A percentile compares a stretch with the other conserved stretches of the same genome.
phyloP scores from a whole-genome alignment of 2,113 vertebrate genomes.

The Equus przewalskii region DNA sequence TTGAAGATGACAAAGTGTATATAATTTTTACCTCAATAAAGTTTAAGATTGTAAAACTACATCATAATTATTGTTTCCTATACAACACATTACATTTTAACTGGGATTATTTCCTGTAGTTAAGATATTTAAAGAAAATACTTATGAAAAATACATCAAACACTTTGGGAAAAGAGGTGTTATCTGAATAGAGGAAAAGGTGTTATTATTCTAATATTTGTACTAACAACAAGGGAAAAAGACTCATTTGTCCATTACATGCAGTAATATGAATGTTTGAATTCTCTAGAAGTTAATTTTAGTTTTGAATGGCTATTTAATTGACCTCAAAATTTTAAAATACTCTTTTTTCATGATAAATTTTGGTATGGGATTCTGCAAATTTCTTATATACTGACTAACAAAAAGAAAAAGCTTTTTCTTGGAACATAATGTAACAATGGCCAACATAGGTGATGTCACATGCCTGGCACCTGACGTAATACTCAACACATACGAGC shows the following conservation, averaged over 20 bases:
- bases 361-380: not conserved
- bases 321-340: constrained; percentile 39
- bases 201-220: constrained; percentile 9
- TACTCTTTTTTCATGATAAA: not conserved
- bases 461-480: not conserved
- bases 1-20: constrained; percentile 80
- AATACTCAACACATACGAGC: accelerated
- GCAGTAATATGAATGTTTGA: not conserved
- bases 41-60: constrained; percentile 81
- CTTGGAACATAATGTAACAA: not conserved
- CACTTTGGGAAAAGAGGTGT: not conserved
- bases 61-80: constrained; percentile 85
- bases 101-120: constrained; percentile 75
- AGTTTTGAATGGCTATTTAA: constrained; percentile 33
- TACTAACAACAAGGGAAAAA: not conserved
- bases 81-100: constrained; percentile 76
- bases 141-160: constrained; percentile 55
- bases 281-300: constrained; percentile 46
- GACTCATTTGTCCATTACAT: not conserved
- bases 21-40: constrained; percentile 85
- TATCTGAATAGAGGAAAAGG: not conserved
- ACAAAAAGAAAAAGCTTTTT: not conserved
- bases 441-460: not conserved
- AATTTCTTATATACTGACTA: constrained; percentile 22
- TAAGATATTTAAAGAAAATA: constrained; percentile 74